These are phyloP conservation scores for Murina feae DNA, from an alignment of 2,113 vertebrate species.

Conservation along the genomic window DNA sequence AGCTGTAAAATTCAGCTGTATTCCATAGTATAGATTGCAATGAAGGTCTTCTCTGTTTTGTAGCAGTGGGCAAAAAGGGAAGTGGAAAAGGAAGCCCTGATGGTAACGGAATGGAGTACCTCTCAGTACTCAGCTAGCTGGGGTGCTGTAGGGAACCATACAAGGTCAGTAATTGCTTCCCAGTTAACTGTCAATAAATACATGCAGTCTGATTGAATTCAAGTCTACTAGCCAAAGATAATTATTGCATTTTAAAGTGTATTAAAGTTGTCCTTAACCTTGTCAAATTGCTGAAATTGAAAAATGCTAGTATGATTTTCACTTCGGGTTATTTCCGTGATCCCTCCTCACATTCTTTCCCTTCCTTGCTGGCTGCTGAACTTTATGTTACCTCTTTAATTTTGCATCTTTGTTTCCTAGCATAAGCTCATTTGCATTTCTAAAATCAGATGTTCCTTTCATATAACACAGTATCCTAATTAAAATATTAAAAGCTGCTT, in stretches of 20 bases:
- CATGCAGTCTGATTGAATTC: not conserved
- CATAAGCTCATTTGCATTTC: conserved; percentile 71
- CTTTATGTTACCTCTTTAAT: conserved; percentile 53
- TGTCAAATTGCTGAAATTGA: conserved; percentile 53
- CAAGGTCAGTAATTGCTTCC: not conserved
- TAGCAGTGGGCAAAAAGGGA: not conserved
- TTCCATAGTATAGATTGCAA: not conserved
- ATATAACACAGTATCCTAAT: conserved; percentile 65
- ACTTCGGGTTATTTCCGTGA: conserved; percentile 32
- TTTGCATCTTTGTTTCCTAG: conserved; percentile 54
- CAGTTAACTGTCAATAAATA: not conserved
- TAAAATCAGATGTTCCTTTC: conserved; percentile 73
- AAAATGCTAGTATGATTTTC: conserved; percentile 48
- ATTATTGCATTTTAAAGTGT: not conserved
- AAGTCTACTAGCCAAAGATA: conserved; percentile 22
- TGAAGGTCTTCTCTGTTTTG: not conserved
- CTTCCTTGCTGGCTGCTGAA: conserved; percentile 30
- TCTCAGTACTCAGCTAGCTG: not conserved
- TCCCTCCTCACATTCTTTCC: not conserved
- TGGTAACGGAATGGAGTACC: accelerated
- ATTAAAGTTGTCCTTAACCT: conserved; percentile 52
- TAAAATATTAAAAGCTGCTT: conserved; percentile 71
- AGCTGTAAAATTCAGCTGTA: not conserved
- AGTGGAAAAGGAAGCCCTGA: not conserved
- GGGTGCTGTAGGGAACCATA: accelerated